Conservation (phyloP, 2,113 vertebrate genomes). For the Tragelaphus strepsiceros region DNA sequence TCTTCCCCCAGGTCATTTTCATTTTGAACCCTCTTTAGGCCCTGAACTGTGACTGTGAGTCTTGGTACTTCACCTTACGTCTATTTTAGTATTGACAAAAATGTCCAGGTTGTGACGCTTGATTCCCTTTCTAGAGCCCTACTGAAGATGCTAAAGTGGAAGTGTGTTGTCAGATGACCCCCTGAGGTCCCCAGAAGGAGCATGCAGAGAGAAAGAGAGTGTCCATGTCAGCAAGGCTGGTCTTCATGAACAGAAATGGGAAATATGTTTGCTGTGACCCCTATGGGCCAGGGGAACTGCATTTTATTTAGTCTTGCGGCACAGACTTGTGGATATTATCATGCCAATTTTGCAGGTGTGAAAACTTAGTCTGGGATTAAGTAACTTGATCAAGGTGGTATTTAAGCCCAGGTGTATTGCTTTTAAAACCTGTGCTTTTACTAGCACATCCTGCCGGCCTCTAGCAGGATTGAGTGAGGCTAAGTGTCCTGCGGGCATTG, state of each 20-base stretch:
- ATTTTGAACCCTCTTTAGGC: neutral
- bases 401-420: neutral
- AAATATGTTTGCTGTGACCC: neutral
- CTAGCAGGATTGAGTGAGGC: neutral
- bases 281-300: neutral
- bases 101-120: neutral
- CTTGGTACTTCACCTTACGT: neutral
- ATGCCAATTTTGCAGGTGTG: neutral
- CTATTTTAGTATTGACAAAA: slow-evolving; percentile 26
- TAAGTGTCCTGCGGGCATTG: neutral
- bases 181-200: neutral
- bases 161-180: neutral
- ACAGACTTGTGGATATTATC: neutral
- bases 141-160: neutral
- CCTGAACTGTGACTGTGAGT: neutral
- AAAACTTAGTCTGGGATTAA: neutral
- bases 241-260: neutral
- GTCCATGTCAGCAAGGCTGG: neutral
- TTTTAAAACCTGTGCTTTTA: neutral
- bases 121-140: neutral
- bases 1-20: slow-evolving; percentile 24
- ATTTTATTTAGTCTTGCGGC: neutral
- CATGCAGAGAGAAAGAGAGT: neutral
- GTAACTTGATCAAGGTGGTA: neutral
- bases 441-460: neutral